Percentiles rank a stretch among this genome's conserved stretches.
phyloP scores from a whole-genome alignment of 2,888 invertebrate species.

The Drosophila borealis region DNA sequence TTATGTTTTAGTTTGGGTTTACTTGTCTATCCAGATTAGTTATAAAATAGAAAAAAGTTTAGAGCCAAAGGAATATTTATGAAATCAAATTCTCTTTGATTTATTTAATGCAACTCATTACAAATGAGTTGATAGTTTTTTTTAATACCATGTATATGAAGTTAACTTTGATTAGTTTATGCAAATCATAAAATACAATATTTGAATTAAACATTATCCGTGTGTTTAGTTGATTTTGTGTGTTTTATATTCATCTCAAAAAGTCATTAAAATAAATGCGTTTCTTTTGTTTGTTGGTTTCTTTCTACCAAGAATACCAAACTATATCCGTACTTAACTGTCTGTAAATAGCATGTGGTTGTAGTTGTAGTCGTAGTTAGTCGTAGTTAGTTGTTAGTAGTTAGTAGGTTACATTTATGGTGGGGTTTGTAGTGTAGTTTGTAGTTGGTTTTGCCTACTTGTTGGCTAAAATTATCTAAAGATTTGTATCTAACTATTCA shows the following conservation, averaged over 20 bases:
- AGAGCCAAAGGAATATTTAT: neutral
- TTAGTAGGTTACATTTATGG: conserved; percentile 42
- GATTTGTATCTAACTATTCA: conserved; percentile 61
- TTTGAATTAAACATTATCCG: conserved; percentile 12
- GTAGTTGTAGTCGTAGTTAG: conserved; percentile 14
- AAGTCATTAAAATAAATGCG: conserved; percentile 78
- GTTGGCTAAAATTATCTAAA: conserved; percentile 53
- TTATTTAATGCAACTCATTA: conserved; percentile 13
- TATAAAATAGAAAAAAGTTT: neutral
- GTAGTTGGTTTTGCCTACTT: conserved; percentile 34
- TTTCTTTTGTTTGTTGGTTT: conserved; percentile 65
- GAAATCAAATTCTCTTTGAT: too few relatives aligned
- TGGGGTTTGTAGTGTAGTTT: conserved; percentile 35
- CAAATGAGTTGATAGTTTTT: conserved; percentile 23
- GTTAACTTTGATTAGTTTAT: conserved; percentile 18
- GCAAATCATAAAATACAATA: conserved; percentile 8
- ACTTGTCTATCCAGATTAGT: neutral
- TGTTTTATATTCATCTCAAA: conserved; percentile 60
- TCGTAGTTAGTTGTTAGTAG: conserved; percentile 17
- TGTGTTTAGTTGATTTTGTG: conserved; percentile 32
- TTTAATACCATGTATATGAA: conserved; percentile 46
- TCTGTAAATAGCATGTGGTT: conserved; percentile 64
- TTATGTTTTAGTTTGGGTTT: conserved; percentile 21
- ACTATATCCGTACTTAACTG: conserved; percentile 38
- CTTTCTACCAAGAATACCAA: conserved; percentile 42